phyloP scores from a whole-genome alignment of 2,888 invertebrate genomes.

The Erpobdella octoculata region DNA sequence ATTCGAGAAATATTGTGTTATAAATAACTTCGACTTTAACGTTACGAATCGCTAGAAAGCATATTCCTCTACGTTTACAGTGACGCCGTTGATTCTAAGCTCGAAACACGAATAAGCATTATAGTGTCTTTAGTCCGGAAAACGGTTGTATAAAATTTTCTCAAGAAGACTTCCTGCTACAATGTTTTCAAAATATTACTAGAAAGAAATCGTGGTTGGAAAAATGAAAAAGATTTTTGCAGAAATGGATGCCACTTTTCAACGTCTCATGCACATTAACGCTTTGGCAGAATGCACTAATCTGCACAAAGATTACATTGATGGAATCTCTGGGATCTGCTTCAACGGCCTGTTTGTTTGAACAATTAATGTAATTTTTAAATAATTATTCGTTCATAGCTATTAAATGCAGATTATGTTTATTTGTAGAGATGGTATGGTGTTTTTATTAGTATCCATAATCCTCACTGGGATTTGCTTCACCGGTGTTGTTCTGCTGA shows the following conservation, averaged over 20 bases:
- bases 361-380: too few relatives aligned
- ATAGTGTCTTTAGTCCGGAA: too few relatives aligned
- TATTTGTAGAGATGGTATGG: conserved; percentile 21
- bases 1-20: too few relatives aligned
- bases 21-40: too few relatives aligned
- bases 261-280: conserved; percentile 29
- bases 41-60: too few relatives aligned
- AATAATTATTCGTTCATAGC: too few relatives aligned
- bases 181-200: not conserved
- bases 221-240: not conserved
- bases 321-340: conserved; percentile 56
- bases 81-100: too few relatives aligned
- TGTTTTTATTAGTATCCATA: conserved; percentile 74
- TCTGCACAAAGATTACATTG: conserved; percentile 37
- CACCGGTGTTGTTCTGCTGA: conserved; percentile 83
- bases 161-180: too few relatives aligned
- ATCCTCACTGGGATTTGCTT: conserved; percentile 78
- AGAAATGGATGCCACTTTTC: conserved; percentile 14
- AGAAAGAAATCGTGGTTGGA: conserved; percentile 16
- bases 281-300: conserved; percentile 36
- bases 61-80: too few relatives aligned
- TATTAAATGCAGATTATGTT: not conserved
- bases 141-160: too few relatives aligned
- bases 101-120: too few relatives aligned
- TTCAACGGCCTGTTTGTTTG: conserved; percentile 39